Conservation (phyloP, 2,888 invertebrate genomes). For the Caenorhabditis japonica region DNA sequence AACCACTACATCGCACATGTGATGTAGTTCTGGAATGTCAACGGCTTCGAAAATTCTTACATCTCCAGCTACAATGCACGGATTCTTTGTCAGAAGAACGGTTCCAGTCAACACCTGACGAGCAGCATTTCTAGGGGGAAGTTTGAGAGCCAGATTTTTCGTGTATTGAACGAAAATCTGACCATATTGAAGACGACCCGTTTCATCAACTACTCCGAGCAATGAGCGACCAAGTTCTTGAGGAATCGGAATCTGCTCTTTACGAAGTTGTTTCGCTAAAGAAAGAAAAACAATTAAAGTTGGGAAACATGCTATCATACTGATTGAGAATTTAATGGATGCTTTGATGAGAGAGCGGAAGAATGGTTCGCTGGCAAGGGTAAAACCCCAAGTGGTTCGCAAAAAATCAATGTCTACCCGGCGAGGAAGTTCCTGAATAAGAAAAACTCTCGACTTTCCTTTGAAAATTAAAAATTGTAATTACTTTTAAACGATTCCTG, state of each 20-base stretch:
- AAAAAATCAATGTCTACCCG: constrained; percentile 53
- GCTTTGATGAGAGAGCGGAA: constrained; percentile 70
- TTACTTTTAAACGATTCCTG: constrained; percentile 59
- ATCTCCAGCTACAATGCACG: constrained; percentile 79
- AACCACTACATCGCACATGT: constrained; percentile 78
- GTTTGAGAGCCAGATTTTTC: constrained; percentile 50
- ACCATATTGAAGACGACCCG: constrained; percentile 65
- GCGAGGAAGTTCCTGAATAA: constrained; percentile 55
- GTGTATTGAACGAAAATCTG: constrained; percentile 71
- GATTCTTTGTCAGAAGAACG: constrained; percentile 78
- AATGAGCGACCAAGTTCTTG: constrained; percentile 64
- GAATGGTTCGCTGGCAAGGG: constrained; percentile 65
- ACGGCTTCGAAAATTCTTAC: constrained; percentile 77
- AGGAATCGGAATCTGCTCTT: constrained; percentile 64
- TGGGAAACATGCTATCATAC: too few relatives aligned
- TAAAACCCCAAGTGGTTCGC: constrained; percentile 45
- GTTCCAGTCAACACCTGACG: constrained; percentile 63
- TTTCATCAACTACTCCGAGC: constrained; percentile 75
- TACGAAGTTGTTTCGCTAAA: constrained; percentile 52
- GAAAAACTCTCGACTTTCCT: too few relatives aligned
- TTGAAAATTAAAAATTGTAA: neutral
- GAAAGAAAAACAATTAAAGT: too few relatives aligned
- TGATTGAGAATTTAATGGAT: constrained; percentile 51
- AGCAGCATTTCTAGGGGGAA: constrained; percentile 50
- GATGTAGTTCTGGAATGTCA: constrained; percentile 72